These are phyloP conservation scores for Paratrypauchen microcephalus DNA, from an alignment of 2,797 vertebrate species.

Conservation along the genomic window DNA sequence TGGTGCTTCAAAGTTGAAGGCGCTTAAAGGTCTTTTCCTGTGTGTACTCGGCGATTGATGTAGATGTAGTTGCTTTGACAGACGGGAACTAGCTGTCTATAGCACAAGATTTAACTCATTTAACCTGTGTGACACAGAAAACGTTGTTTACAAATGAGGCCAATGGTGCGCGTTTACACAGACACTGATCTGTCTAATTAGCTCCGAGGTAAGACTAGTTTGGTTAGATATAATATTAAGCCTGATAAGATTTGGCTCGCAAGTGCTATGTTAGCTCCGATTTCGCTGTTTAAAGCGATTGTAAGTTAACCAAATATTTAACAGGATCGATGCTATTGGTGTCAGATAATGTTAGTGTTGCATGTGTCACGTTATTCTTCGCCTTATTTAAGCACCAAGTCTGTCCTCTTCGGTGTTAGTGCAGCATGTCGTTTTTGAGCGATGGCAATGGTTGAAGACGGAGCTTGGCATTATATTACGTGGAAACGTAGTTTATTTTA, in stretches of 20 bases:
- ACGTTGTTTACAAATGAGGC: conserved; percentile 46
- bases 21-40: background rate
- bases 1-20: conserved; percentile 43
- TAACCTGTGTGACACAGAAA: conserved; percentile 48
- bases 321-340: background rate
- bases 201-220: background rate
- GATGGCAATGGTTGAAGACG: background rate
- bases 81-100: conserved; percentile 45
- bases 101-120: conserved; percentile 46
- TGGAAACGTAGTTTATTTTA: background rate
- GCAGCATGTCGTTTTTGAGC: background rate
- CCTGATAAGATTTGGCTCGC: conserved; percentile 15
- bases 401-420: background rate
- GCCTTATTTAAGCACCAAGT: background rate
- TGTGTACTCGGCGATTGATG: background rate
- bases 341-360: background rate
- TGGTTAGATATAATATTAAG: conserved; percentile 8
- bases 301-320: background rate
- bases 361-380: background rate
- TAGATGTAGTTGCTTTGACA: conserved; percentile 33
- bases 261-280: conserved; percentile 44
- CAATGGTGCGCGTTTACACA: conserved; percentile 14
- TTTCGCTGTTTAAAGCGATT: background rate
- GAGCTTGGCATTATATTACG: background rate
- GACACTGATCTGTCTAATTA: background rate